phyloP scores from a whole-genome alignment of 2,888 invertebrate genomes.

The Trachelus troglodyta region DNA sequence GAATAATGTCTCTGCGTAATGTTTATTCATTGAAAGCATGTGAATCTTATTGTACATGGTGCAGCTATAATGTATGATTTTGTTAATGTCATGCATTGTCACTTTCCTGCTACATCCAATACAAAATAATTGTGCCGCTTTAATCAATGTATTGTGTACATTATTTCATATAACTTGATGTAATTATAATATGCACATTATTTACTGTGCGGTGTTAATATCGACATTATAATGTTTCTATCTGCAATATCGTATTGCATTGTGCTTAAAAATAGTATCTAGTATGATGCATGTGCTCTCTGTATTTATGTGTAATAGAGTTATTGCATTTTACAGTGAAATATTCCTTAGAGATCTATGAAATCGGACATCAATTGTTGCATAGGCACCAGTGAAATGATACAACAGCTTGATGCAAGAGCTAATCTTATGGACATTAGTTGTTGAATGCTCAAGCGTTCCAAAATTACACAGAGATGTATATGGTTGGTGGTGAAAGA shows the following conservation, averaged over 20 bases:
- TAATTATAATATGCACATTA: background rate
- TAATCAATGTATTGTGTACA: background rate
- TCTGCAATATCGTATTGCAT: background rate
- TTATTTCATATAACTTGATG: background rate
- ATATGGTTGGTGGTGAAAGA: background rate
- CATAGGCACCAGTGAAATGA: background rate
- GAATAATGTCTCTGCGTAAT: background rate
- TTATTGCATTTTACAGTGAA: background rate
- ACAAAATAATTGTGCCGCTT: background rate
- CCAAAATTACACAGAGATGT: background rate
- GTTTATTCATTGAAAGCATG: background rate
- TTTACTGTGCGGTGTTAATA: background rate
- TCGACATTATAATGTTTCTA: background rate
- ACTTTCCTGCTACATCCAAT: background rate
- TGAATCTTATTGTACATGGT: background rate
- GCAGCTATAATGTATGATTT: background rate
- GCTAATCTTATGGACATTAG: background rate
- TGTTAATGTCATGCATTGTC: background rate
- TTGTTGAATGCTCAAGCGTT: background rate
- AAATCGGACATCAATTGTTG: background rate
- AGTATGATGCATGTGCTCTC: background rate
- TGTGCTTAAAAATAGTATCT: background rate
- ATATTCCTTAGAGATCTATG: background rate
- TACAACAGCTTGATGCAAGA: background rate
- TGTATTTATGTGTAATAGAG: background rate